Evolutionary conservation across 2,888 invertebrate species (phyloP), one percentile per base, ranked within the genome.

Genomic region (Clunio marinus): DNA sequence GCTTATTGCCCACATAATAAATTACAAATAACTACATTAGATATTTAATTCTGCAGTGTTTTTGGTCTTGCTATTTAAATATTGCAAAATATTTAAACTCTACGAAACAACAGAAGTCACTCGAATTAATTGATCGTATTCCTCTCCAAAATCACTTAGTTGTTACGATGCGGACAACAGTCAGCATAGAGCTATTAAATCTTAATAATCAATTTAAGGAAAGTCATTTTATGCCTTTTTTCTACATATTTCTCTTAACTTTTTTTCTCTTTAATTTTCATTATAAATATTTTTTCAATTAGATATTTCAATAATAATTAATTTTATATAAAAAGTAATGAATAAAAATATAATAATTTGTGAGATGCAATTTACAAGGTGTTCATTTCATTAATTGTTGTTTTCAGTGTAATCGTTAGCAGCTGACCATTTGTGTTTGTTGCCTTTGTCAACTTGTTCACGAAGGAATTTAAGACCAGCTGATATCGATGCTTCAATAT

Each of bases 401-500:
- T 41, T 41, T n/a, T 41, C 41, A 2, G 41, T 51, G 51, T 51
- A 51, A n/a, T 51, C 51, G 51, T 51, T 51, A 3, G 51, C 22
- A 2, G 51, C 17, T 20, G 51, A 20, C 20, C 17, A 13, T 75
- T 73, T 17, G 41, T 58, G 37, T 51, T 51, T 51, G 51, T 51
- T 51, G 51, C 74, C 74, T 67, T 81, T 80, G 72, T 84, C 83
- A n/a, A 80, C 77, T 73, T 81, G 81, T 46, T 83, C 74, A 17
- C 84, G 77, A 41, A 84, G 75, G 74, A 79, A 84, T 70, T 77
- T 78, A 17, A 84, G 74, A 0, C 84, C 84, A 8, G 81, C 83
- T 72, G 81, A 81, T 67, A 84, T 83, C 0, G 83, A 82, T 13
- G 80, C 79, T 70, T 81, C 80, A 46, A 84, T 74, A 59, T 80